A percentile compares a stretch with the other conserved stretches of the same genome.
These are phyloP conservation scores for Brachyhypopomus gauderio DNA, from an alignment of 2,113 vertebrate genomes.

Conservation along the genomic window DNA sequence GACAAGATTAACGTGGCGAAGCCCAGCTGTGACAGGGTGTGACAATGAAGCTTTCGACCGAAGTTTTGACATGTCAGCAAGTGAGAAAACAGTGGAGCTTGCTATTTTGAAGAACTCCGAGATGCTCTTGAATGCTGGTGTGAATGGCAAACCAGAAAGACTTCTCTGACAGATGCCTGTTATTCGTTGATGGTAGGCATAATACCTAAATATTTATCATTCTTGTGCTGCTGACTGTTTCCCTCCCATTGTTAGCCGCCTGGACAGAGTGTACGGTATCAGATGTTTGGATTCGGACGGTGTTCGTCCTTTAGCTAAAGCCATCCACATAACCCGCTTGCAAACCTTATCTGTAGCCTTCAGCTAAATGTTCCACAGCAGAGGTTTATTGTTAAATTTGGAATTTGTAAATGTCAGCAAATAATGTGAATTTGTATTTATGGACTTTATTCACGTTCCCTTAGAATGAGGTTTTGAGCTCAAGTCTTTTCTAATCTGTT, in stretches of 20 bases:
- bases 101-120: slow-evolving; percentile 56
- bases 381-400: background rate
- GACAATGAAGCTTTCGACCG: slow-evolving; percentile 67
- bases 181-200: background rate
- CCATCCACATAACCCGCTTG: background rate
- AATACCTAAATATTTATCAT: background rate
- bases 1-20: slow-evolving; percentile 56
- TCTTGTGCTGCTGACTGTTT: background rate
- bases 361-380: background rate
- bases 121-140: slow-evolving; percentile 39
- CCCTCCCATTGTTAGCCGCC: background rate
- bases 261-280: background rate
- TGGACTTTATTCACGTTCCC: too few relatives aligned
- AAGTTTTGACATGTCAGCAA: slow-evolving; percentile 34
- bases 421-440: too few relatives aligned
- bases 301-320: background rate
- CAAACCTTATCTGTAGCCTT: background rate
- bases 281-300: background rate
- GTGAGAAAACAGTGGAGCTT: slow-evolving; percentile 64
- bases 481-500: background rate
- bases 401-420: background rate
- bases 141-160: slow-evolving; percentile 55
- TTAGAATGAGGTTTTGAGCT: background rate
- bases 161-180: slow-evolving; percentile 58
- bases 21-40: slow-evolving; percentile 34